A percentile compares a stretch with the other conserved stretches of the same genome.
Conservation (phyloP, 2,888 invertebrate genomes). For the Plutella xylostella region DNA sequence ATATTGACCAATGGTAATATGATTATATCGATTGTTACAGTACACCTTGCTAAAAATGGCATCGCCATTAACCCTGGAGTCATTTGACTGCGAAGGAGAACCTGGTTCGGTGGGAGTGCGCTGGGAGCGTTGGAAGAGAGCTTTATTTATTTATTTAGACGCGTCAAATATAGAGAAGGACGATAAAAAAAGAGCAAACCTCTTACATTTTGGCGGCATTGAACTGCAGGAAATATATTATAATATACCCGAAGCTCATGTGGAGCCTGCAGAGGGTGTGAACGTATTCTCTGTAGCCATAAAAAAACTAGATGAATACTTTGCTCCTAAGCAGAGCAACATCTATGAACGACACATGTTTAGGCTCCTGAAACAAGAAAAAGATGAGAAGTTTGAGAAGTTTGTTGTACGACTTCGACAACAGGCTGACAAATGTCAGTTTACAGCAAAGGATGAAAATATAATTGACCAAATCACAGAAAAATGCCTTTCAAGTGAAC, state of each 20-base stretch:
- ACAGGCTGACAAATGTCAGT: slow-evolving; percentile 26
- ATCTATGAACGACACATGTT: slow-evolving; percentile 17
- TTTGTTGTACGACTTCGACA: slow-evolving; percentile 24
- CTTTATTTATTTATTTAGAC: slow-evolving; percentile 21
- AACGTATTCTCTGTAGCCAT: slow-evolving; percentile 13
- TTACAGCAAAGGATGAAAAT: slow-evolving; percentile 22
- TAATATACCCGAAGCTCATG: slow-evolving; percentile 21
- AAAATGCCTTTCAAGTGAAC: slow-evolving; percentile 17
- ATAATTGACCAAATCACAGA: slow-evolving; percentile 24
- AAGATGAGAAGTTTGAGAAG: slow-evolving; percentile 24
- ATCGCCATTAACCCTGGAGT: background rate
- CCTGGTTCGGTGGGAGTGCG: slow-evolving; percentile 19
- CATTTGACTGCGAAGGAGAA: slow-evolving; percentile 22
- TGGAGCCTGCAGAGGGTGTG: slow-evolving; percentile 7
- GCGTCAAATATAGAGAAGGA: slow-evolving; percentile 10
- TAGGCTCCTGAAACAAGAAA: slow-evolving; percentile 22
- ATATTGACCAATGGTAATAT: too few relatives aligned
- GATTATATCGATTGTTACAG: too few relatives aligned
- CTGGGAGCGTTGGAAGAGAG: slow-evolving; percentile 26
- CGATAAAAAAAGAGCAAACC: slow-evolving; percentile 18
- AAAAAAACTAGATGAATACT: slow-evolving; percentile 22
- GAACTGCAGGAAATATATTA: slow-evolving; percentile 24
- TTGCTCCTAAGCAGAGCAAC: slow-evolving; percentile 26
- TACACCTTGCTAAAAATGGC: too few relatives aligned
- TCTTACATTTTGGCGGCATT: slow-evolving; percentile 20